Base-by-base conservation (phyloP, 2,113 vertebrate genomes). In the Heteronetta atricapilla region DNA sequence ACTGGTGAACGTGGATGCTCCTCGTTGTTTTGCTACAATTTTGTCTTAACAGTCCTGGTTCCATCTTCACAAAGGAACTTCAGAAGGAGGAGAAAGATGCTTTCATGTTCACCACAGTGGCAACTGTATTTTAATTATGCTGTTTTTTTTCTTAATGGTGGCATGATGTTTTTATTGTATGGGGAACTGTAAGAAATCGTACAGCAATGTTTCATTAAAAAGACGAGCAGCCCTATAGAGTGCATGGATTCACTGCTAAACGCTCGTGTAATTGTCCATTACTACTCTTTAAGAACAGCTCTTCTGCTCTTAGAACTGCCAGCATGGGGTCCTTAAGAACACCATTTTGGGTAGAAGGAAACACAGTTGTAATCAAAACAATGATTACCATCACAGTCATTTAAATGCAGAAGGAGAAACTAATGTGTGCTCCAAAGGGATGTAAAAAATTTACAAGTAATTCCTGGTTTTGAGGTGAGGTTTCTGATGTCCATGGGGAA, bases 361-460 rank as follows among this genome's bases (percentile, higher is more conserved):
- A 91, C 94, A 68, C 83, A 83, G 84, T 73, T 94, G 95, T 95
- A 97, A 97, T 97, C 96, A 97, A 97, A 97, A 97, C 97, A 97
- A 80, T 97, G 90, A 97, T 97, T 97, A 97, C 94, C 77, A 95
- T 95, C 48, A 36, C 69, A 17, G 94, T 97, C 95, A 97, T 97
- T 97, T 86, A 97, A 96, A 97, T 97, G 93, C 80, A 94, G 90
- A 86, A 97, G 75, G 83, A 96, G 91, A 91, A 93, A 93, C 79
- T 94, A 96, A 97, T 96, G 96, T 89, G 90, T 82, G 86, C 93
- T 93, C 93, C 88, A 77, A 86, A 94, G 93, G 88, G 86, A 88
- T 89, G 79, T 69, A 85, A 91, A 96, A 97, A 92, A 91, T 85
- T 26, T n/a, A 89, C 90, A 92, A 95, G 81, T 93, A 91, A 95